These are phyloP conservation scores for Cylas formicarius DNA, from an alignment of 1,140 invertebrate species.

Conservation along the genomic window DNA sequence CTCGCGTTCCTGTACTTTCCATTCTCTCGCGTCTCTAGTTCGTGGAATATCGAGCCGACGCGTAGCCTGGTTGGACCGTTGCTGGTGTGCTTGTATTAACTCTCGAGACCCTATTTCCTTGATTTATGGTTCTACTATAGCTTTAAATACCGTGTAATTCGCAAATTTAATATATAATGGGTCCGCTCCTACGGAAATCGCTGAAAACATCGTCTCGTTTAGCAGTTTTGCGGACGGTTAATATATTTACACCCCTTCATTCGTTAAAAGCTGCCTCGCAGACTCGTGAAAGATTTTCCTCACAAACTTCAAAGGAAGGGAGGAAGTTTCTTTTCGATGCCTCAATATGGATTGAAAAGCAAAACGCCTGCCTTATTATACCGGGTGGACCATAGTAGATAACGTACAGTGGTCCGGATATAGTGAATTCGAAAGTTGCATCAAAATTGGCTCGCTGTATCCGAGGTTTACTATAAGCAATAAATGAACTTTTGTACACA, in stretches of 20 bases:
- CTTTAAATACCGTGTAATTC: slow-evolving; percentile 42
- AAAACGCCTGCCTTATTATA: no score
- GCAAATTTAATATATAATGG: slow-evolving; percentile 41
- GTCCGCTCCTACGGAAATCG: slow-evolving; percentile 35
- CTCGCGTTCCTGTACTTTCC: slow-evolving; percentile 8
- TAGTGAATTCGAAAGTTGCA: no score
- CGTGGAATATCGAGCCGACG: slow-evolving; percentile 21
- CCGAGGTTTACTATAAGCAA: no score
- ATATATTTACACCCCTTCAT: slow-evolving; percentile 26
- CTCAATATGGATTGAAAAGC: no score
- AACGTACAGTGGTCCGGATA: no score
- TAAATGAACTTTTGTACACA: no score
- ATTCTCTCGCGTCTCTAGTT: slow-evolving; percentile 20
- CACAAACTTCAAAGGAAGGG: no score
- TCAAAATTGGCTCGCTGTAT: no score
- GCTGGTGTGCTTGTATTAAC: slow-evolving; percentile 37
- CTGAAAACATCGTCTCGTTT: slow-evolving; percentile 33
- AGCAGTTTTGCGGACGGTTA: slow-evolving; percentile 29
- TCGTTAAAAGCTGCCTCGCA: no score
- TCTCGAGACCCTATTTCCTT: slow-evolving; percentile 38
- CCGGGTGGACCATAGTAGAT: no score
- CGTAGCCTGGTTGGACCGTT: slow-evolving; percentile 15
- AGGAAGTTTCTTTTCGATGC: no score
- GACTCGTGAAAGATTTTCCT: no score
- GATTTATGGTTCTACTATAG: slow-evolving; percentile 39